These are phyloP conservation scores for Thalassarche chlororhynchos DNA, from an alignment of 2,113 vertebrate genomes.

Conservation along the genomic window DNA sequence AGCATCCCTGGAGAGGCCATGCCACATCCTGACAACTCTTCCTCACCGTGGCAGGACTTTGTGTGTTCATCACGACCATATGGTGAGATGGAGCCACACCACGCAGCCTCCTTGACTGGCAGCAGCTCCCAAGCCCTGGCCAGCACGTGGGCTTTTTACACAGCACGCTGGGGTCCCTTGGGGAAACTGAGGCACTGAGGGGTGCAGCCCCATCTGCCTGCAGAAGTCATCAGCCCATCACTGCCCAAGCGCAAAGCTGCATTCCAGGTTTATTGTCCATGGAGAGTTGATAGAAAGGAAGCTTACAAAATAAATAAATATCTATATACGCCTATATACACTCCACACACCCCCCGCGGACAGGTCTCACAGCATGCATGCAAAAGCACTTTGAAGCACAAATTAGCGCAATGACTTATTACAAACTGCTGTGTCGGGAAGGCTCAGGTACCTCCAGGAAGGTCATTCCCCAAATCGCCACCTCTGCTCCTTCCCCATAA, in stretches of 20 bases:
- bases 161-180: not conserved
- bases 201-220: not conserved
- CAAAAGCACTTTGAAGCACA: not conserved
- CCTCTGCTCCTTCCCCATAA: not conserved
- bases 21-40: not conserved
- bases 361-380: not conserved
- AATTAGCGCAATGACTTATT: not conserved
- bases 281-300: not conserved
- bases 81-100: not conserved
- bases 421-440: not conserved
- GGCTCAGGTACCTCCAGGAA: not conserved
- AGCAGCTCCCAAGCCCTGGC: not conserved
- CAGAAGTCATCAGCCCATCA: not conserved
- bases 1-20: not conserved
- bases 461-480: fast-evolving
- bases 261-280: constrained; percentile 5
- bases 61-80: fast-evolving
- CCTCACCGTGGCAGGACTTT: fast-evolving
- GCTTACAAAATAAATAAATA: constrained; percentile 33
- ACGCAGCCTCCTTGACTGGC: not conserved
- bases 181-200: not conserved
- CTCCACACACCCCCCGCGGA: fast-evolving
- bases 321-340: not conserved
- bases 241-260: not conserved
- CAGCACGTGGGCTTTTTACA: not conserved